Conservation (phyloP, 2,113 vertebrate genomes). For the Protobothrops mucrosquamatus region DNA sequence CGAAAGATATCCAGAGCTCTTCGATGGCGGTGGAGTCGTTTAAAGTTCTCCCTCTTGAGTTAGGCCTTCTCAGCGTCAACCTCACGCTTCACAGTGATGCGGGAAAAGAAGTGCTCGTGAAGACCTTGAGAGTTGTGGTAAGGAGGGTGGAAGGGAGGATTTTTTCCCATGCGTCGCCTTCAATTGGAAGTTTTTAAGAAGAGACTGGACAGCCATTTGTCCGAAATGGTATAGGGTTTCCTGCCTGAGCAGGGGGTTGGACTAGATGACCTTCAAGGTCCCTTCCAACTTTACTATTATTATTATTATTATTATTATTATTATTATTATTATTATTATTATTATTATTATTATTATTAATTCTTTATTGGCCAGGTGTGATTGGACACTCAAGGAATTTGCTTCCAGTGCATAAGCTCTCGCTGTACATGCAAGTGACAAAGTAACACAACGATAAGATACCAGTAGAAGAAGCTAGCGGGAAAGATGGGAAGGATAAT, state of each 20-base stretch:
- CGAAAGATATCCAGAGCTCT: constrained; percentile 27
- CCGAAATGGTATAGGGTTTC: too few species aligned
- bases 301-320: too few species aligned
- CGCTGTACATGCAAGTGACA: background rate
- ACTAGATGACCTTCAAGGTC: too few species aligned
- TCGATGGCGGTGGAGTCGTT: constrained; percentile 69
- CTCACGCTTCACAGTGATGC: constrained; percentile 71
- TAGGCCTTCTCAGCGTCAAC: constrained; percentile 80
- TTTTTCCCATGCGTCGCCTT: background rate
- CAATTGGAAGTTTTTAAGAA: too few species aligned
- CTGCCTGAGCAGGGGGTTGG: too few species aligned
- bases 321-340: too few species aligned
- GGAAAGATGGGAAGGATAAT: too few species aligned
- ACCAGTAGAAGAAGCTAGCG: background rate
- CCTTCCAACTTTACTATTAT: too few species aligned
- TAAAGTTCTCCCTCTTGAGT: constrained; percentile 80
- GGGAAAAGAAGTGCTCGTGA: constrained; percentile 71
- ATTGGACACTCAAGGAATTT: background rate
- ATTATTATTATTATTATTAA: too few species aligned
- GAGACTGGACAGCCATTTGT: too few species aligned
- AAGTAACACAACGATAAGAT: background rate
- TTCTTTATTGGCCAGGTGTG: background rate
- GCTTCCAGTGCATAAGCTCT: background rate
- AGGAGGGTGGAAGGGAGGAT: constrained; percentile 31
- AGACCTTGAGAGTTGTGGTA: constrained; percentile 88